phyloP scores from a whole-genome alignment of 2,797 vertebrate genomes.

The Melanotaenia parkinsoni region DNA sequence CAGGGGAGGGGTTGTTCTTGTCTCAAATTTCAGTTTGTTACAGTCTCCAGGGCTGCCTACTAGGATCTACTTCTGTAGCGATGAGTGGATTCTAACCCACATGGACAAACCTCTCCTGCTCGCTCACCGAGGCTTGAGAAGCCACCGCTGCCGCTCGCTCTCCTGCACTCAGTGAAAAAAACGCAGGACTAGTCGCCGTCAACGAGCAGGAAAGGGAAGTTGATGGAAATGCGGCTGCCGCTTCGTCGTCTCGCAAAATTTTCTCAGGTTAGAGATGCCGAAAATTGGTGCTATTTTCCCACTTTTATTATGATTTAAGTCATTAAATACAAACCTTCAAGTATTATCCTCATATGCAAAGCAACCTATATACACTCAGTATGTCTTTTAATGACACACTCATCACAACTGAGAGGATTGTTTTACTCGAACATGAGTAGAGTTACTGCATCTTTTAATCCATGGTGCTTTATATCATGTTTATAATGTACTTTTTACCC shows the following conservation, averaged over 20 bases:
- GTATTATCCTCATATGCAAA: constrained; percentile 76
- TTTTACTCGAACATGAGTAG: constrained; percentile 71
- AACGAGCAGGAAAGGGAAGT: constrained; percentile 83
- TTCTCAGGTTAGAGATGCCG: constrained; percentile 95
- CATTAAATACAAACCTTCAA: constrained; percentile 72
- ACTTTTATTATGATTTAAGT: constrained; percentile 61
- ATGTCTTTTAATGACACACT: constrained; percentile 68
- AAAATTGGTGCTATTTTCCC: constrained; percentile 92
- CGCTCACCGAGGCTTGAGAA: constrained; percentile 47
- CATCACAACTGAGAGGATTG: constrained; percentile 66
- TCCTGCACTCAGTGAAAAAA: constrained; percentile 42
- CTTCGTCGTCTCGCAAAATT: constrained; percentile 81
- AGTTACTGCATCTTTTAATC: constrained; percentile 76
- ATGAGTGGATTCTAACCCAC: constrained; percentile 44
- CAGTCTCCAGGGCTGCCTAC: constrained; percentile 46
- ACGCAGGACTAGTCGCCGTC: constrained; percentile 62
- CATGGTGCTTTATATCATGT: constrained; percentile 78
- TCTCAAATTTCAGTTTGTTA: constrained; percentile 47
- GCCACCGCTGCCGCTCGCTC: constrained; percentile 41
- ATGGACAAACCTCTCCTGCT: constrained; percentile 58
- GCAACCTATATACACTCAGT: constrained; percentile 74
- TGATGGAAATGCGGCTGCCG: constrained; percentile 71
- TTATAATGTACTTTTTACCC: constrained; percentile 62
- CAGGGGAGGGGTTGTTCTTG: constrained; percentile 1
- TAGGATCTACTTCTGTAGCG: constrained; percentile 62